Percentiles rank a stretch among this genome's conserved stretches.
phyloP scores from a whole-genome alignment of 2,797 vertebrate genomes.

The Capromys pilorides region DNA sequence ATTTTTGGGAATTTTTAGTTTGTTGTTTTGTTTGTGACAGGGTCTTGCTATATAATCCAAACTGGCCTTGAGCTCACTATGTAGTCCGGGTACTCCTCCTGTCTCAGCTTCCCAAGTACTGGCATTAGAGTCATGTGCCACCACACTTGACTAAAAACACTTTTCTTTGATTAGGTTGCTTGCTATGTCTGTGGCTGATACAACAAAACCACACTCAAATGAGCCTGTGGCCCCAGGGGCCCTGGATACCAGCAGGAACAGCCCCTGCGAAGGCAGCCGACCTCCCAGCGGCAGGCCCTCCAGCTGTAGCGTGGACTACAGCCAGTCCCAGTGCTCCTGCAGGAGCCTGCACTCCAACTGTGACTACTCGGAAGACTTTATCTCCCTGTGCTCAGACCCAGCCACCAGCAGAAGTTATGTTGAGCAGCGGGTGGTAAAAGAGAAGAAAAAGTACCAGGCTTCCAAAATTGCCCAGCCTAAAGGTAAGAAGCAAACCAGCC shows the following conservation, averaged over 20 bases:
- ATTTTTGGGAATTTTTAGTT: neutral
- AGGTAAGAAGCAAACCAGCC: slow-evolving; percentile 69
- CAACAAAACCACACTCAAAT: slow-evolving; percentile 1
- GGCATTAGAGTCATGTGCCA: neutral
- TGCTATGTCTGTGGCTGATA: slow-evolving; percentile 63
- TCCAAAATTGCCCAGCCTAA: neutral
- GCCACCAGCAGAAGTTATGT: neutral
- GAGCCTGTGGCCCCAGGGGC: slow-evolving; percentile 40
- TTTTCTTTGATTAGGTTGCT: slow-evolving; percentile 57
- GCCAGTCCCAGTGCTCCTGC: slow-evolving; percentile 60
- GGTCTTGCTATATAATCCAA: neutral
- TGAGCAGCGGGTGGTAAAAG: slow-evolving; percentile 20
- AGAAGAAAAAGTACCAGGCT: slow-evolving; percentile 46
- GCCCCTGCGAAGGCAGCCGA: neutral
- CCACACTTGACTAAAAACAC: neutral
- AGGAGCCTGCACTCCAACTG: slow-evolving; percentile 52
- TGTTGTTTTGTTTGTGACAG: neutral
- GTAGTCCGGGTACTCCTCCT: neutral
- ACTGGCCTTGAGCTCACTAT: neutral
- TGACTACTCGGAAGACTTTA: slow-evolving; percentile 75
- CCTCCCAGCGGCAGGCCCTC: neutral
- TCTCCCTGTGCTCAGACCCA: slow-evolving; percentile 57
- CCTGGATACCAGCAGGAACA: neutral
- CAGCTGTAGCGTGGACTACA: slow-evolving; percentile 53
- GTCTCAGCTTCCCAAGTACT: neutral